Percentiles rank a stretch among this genome's conserved stretches.
Evolutionary conservation across 1,140 invertebrate species (phyloP).

Genomic region (Charaxes varanes): DNA sequence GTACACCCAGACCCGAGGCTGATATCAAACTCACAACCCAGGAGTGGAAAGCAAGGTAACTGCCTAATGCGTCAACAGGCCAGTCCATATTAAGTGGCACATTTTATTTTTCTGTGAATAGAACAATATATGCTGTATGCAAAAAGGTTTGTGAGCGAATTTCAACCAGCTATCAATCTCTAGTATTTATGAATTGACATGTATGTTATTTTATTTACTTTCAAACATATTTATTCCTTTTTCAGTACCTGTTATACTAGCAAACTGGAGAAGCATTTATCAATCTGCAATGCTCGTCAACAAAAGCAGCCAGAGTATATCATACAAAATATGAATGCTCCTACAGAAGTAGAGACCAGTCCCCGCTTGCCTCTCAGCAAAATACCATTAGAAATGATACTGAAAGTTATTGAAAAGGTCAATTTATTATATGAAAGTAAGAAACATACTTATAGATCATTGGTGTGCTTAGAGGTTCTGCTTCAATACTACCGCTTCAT

Average conservation of each 20-base stretch:
- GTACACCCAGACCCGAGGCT: too few relatives aligned
- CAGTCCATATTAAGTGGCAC: too few relatives aligned
- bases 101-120: too few relatives aligned
- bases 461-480: not conserved
- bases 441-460: slow-evolving; percentile 12
- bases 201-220: not conserved
- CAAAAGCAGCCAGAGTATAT: slow-evolving; percentile 76
- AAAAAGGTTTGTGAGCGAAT: too few relatives aligned
- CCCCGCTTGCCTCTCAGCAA: slow-evolving; percentile 53
- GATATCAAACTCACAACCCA: too few relatives aligned
- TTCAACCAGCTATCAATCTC: too few relatives aligned
- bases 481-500: too few relatives aligned
- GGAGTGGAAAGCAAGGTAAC: too few relatives aligned
- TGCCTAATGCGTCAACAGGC: too few relatives aligned
- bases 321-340: slow-evolving; percentile 76
- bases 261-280: slow-evolving; percentile 82
- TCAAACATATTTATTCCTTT: slow-evolving; percentile 7
- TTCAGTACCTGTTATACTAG: slow-evolving; percentile 82
- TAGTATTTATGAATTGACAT: too few relatives aligned
- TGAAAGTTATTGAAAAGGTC: slow-evolving; percentile 49
- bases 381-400: slow-evolving; percentile 42
- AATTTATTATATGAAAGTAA: slow-evolving; percentile 53
- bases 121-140: too few relatives aligned
- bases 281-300: slow-evolving; percentile 83
- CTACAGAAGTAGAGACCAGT: slow-evolving; percentile 35